Percentiles rank a stretch among this genome's conserved stretches.
phyloP scores from a whole-genome alignment of 2,113 vertebrate genomes.

The Clarias batrachus region DNA sequence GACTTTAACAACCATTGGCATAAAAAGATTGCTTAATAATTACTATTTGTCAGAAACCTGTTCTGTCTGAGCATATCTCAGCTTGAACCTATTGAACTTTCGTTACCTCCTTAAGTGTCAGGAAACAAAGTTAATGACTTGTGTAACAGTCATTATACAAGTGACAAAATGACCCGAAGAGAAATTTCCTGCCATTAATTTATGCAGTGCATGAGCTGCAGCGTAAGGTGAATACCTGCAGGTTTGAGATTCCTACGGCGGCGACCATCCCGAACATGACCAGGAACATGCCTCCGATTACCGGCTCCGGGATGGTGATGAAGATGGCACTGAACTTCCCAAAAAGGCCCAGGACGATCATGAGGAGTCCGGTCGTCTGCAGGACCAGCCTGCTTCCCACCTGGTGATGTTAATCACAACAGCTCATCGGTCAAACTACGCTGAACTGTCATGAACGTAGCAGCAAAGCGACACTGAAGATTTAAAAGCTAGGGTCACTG shows the following conservation, averaged over 20 bases:
- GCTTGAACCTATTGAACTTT: not conserved
- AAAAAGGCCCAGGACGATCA: constrained; percentile 76
- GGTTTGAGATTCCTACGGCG: constrained; percentile 77
- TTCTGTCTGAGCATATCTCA: constrained; percentile 1
- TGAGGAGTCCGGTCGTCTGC: constrained; percentile 72
- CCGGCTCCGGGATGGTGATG: constrained; percentile 78
- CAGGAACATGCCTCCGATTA: constrained; percentile 81
- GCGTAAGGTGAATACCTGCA: constrained; percentile 67
- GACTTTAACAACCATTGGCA: constrained; percentile 11
- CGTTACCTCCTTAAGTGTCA: not conserved
- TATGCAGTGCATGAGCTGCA: not conserved
- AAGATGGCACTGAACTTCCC: constrained; percentile 79
- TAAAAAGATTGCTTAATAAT: constrained; percentile 16
- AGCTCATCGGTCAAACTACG: not conserved
- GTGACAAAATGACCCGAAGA: too few relatives aligned
- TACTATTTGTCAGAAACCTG: constrained; percentile 14
- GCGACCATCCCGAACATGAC: constrained; percentile 82
- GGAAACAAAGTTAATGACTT: not conserved
- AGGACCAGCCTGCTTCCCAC: constrained; percentile 78
- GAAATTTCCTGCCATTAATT: too few relatives aligned
- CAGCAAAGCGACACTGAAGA: not conserved
- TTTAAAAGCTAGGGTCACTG: not conserved
- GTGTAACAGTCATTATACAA: not conserved
- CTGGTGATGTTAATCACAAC: constrained; percentile 50
- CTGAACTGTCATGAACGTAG: not conserved